Evolutionary conservation across 2,797 vertebrate species (phyloP), one percentile per base, ranked within the genome.

Genomic region (Lepus townsendii): DNA sequence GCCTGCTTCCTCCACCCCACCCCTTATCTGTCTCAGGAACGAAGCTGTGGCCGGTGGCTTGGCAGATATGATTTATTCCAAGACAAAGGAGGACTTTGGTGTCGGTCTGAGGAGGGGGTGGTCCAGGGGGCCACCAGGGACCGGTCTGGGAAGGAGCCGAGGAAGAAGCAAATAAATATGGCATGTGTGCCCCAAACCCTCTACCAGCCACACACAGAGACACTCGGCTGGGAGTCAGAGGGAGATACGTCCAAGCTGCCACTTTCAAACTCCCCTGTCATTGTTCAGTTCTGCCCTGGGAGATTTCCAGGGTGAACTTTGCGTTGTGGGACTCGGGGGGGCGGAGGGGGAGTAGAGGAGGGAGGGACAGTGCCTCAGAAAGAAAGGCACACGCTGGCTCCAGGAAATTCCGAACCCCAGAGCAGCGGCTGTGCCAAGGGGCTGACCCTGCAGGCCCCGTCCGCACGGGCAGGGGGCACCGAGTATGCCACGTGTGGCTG

Each of bases 51-150:
- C 30, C 2, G 1, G 88, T 63, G 50, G 27, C 30, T 14, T 66
- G 90, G 65, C 57, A 88, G 68, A 42, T 80, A 68, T 35, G n/a
- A 38, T 83, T 94, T 84, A 78, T 82, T n/a, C 7, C 60, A 93
- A 87, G 83, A 88, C 78, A 90, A 76, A 79, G 83, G 47, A 79
- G 20, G 84, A 73, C 65, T 93, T 27, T 8, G 78, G 54, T 54
- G 5, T 85, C 77, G 54, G 52, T 50, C 6, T 86, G 19, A 87
- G 84, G 90, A 79, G 60, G 16, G 32, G 35, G 24, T 26, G 30
- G 38, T 42, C 1, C 54, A 17, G 60, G 65, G 5, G 54, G 3
- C 27, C 17, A 2, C 1, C 0, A 0, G 68, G 35, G 32, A 79
- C 20, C 4, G 4, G 52, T 7, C 52, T 30, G 2, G 32, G 73